Evolutionary conservation across 2,797 vertebrate genomes (phyloP), one percentile per base, ranked within the genome.

Genomic region (Pampus argenteus): DNA sequence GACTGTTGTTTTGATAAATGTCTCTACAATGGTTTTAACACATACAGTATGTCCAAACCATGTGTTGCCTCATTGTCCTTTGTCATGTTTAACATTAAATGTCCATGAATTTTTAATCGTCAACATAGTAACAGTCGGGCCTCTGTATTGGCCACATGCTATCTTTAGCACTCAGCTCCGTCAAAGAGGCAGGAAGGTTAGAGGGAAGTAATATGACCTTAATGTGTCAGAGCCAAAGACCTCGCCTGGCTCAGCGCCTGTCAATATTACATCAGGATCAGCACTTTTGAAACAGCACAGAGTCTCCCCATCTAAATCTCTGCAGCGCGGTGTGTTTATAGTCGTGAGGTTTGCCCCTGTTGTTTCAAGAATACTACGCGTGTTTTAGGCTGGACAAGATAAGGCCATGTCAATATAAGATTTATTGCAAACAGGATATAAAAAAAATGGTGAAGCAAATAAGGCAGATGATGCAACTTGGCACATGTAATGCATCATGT

Each of bases 21-120:
- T 13, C 29, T 52, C 48, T n/a, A 31, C 18, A 10, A 2, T 9
- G 17, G 48, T 49, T 56, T 58, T 25, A 54, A 74, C 50, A 45
- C 29, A 18, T 49, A 6, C 45, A 11, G n/a, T 31, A 45, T 42
- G 45, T 10, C 50, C 45, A 40, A 45, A 66, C 65, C 44, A 59
- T 36, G 25, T 9, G 55, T 74, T 49, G 69, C 25, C 71, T 66
- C 47, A 23, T 62, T 86, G 85, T 88, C 76, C 79, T 84, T 76
- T 86, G 84, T 80, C 88, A 71, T 91, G 90, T 92, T 91, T 79
- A 92, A 91, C 91, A 91, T 91, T 93, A 91, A 85, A 84, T 66
- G 34, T 17, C 14, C 88, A 92, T 94, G 83, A 70, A 93, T 94
- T 66, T 92, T 93, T 94, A 86, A 94, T 91, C 55, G 47, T 15